phyloP scores from a whole-genome alignment of 2,113 vertebrate genomes.

The Pluvianellus socialis region DNA sequence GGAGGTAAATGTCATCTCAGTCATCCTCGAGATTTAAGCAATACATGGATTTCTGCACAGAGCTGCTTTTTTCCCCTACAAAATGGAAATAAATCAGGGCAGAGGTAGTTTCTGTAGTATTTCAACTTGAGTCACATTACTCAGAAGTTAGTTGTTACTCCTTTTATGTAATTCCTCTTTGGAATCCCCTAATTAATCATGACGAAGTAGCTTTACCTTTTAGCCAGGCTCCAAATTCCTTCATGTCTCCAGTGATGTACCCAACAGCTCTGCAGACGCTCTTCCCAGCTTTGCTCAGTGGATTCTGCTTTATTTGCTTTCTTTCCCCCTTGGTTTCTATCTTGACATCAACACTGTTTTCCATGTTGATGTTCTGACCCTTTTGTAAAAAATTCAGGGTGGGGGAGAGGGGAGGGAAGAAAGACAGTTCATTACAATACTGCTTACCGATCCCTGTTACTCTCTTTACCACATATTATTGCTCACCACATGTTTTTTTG shows the following conservation, averaged over 20 bases:
- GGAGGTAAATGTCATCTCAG: conserved; percentile 28
- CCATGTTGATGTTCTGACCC: conserved; percentile 44
- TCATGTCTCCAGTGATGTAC: conserved; percentile 76
- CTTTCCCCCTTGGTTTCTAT: conserved; percentile 1
- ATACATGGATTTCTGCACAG: neutral
- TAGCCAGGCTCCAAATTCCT: conserved; percentile 71
- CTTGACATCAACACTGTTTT: conserved; percentile 60
- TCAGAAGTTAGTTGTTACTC: neutral
- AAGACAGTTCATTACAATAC: neutral
- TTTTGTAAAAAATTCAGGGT: neutral
- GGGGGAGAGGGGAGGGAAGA: too few relatives aligned
- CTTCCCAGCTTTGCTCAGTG: conserved; percentile 24
- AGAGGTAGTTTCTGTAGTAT: neutral
- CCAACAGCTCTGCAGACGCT: conserved; percentile 51
- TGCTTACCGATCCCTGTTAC: neutral
- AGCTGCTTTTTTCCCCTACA: neutral
- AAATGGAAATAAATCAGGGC: neutral
- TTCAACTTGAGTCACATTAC: neutral
- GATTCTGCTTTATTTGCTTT: conserved; percentile 16
- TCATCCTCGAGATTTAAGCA: conserved; percentile 5
- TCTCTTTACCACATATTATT: neutral
- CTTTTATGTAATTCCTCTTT: neutral
- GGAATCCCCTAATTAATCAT: neutral
- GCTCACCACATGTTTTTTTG: neutral
- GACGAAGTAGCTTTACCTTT: conserved; percentile 69